phyloP scores from a whole-genome alignment of 2,888 invertebrate species.

The Pollenia amentaria region DNA sequence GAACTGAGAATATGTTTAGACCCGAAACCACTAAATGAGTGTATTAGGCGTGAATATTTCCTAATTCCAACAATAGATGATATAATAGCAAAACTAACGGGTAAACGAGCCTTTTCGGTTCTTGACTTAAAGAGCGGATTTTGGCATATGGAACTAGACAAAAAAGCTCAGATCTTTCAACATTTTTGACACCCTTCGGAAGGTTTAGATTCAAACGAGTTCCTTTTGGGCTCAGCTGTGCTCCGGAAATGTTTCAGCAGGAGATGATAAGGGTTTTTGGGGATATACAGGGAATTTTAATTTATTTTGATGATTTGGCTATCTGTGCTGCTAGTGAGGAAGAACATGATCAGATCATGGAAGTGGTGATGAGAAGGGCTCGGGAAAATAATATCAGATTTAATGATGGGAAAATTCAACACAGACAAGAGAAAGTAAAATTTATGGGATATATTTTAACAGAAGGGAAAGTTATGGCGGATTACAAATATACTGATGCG shows the following conservation, averaged over 20 bases:
- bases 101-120: not conserved
- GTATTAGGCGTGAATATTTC: not conserved
- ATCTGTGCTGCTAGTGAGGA: not conserved
- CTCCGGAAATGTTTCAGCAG: slow-evolving; percentile 17
- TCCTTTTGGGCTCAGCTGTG: not conserved
- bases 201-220: not conserved
- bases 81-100: not conserved
- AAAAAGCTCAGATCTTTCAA: not conserved
- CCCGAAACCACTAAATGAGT: not conserved
- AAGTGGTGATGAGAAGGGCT: too few relatives aligned
- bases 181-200: slow-evolving; percentile 28
- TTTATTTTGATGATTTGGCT: slow-evolving; percentile 22
- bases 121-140: not conserved
- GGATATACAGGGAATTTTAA: not conserved
- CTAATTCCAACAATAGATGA: not conserved
- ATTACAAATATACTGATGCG: too few relatives aligned
- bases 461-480: not conserved
- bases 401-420: not conserved
- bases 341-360: not conserved
- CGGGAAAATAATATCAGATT: too few relatives aligned
- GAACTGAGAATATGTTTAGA: not conserved
- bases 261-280: not conserved
- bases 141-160: too few relatives aligned
- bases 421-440: not conserved
- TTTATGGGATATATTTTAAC: not conserved